Base-by-base conservation (phyloP, 2,888 invertebrate genomes). In the Nysson spinosus region DNA sequence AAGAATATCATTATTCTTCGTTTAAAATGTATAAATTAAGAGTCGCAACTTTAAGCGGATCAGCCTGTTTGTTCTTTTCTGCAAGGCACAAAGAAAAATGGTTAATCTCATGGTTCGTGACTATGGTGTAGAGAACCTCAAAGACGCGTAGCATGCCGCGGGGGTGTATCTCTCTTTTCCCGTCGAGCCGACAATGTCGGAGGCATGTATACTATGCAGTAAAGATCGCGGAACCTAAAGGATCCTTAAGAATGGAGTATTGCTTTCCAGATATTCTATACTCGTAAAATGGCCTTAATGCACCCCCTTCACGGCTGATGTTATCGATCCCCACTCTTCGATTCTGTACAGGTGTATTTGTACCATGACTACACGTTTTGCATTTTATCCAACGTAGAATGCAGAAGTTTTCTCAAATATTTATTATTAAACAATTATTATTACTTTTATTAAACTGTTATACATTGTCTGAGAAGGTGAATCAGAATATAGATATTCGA, bases 251-350 rank as follows among this genome's bases (percentile, higher is more conserved):
- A 79, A 77, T 75, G 61, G 77, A 72, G 77, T 72, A 78, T 72
- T 77, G 72, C 79, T 79, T 75, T 77, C 75, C 66, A 73, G 77
- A 77, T 75, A 79, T 78, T 69, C 79, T 75, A 79, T 77, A 79
- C 77, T 77, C 79, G 72, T 78, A 77, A 78, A 79, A 72, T 72
- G 69, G 64, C 68, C 74, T 78, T 78, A 78, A 79, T 79, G 77
- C 64, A 65, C 64, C 57, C 60, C 63, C 51, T 62, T 65, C 58
- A 62, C 69, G 49, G 64, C 66, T 42, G 47, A 50, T 51, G 49
- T 42, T 77, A 77, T 77, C 73, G 77, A 77, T 77, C 71, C 71
- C 66, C 35, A 49, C 58, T 72, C 69, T 63, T 56, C 46, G 35
- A 24, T 24, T 32, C 64, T 50, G 54, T 54, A 47, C 39, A 30